Evolutionary conservation across 1,140 invertebrate genomes (phyloP).

Genomic region (Danaus melanippus): DNA sequence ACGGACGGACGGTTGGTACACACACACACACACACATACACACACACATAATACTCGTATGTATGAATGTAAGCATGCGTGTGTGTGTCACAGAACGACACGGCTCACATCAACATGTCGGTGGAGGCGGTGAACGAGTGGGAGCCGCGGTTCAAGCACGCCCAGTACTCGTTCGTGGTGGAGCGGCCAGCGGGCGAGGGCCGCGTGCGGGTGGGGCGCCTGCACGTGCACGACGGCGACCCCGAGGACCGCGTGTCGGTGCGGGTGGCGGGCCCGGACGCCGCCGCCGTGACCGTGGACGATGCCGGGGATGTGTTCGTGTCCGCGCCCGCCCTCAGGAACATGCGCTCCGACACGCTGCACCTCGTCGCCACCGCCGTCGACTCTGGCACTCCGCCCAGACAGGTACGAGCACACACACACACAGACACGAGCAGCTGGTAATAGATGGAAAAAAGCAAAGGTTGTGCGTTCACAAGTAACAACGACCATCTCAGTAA

Average conservation of each 20-base stretch:
- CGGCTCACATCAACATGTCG: slow-evolving; percentile 79
- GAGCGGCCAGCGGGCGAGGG: slow-evolving; percentile 52
- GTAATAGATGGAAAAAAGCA: too few species aligned
- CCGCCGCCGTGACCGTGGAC: slow-evolving; percentile 78
- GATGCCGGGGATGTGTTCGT: slow-evolving; percentile 72
- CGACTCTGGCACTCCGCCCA: slow-evolving; percentile 83
- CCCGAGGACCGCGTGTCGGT: slow-evolving; percentile 56
- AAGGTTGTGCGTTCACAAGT: too few species aligned
- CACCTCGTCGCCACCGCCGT: slow-evolving; percentile 85
- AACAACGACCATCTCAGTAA: too few species aligned
- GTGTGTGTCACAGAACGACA: slow-evolving; percentile 80
- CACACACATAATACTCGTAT: neutral
- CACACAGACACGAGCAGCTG: too few species aligned
- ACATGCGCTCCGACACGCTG: slow-evolving; percentile 74
- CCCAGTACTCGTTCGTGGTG: slow-evolving; percentile 88
- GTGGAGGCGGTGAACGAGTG: slow-evolving; percentile 93
- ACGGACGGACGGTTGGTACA: slow-evolving; percentile 80
- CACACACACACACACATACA: neutral
- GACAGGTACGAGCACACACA: slow-evolving; percentile 65
- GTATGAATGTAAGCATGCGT: neutral
- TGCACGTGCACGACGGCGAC: slow-evolving; percentile 79
- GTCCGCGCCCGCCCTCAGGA: slow-evolving; percentile 45
- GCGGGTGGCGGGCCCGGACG: slow-evolving; percentile 66
- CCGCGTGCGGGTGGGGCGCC: slow-evolving; percentile 71
- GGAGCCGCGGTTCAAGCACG: slow-evolving; percentile 90